Evolutionary conservation across 2,888 invertebrate species (phyloP), one percentile per base, ranked within the genome.

Genomic region (Clunio marinus): DNA sequence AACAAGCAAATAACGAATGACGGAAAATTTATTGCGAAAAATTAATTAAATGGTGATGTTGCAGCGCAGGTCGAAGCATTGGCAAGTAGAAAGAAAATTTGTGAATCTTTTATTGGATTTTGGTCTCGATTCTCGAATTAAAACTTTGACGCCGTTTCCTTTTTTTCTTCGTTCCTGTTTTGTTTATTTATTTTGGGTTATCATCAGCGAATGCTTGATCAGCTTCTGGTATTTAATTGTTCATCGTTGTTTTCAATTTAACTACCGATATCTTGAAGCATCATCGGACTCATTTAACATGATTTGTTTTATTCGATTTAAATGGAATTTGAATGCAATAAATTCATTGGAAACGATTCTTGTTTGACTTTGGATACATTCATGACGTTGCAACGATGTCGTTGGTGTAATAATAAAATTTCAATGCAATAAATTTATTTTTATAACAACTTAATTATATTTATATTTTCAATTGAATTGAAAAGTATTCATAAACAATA

Each of bases 21-120:
- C 25, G 57, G 27, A 27, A 57, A 57, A 57, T 57, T 57, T 57
- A 57, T 57, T 57, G 57, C 57, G 25, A 27, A 57, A 51, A 57
- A 57, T 57, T 57, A 57, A 57, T 57, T 57, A 57, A 57, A 57
- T 27, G 57, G 51, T 51, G 51, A 51, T 41, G 13, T 15, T 41
- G 41, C 41, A 41, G 13, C 3, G n/a, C 3, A 41, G 35, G 35
- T 13, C 35, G 35, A 32, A 5, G 41, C 41, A 22, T 17, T 20
- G 51, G 22, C 20, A 22, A 17, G 10, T 2, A 41, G 10, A 22
- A 22, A 22, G 51, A 22, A 51, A 51, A 51, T 51, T 51, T 51
- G 51, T 51, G 51, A 51, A 51, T 51, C 51, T 51, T 51, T 51
- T 51, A 51, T 51, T 51, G 51, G 51, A 51, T 22, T 51, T 51